Base-by-base conservation (phyloP, 2,797 vertebrate species). In the Liparis tanakae region DNA sequence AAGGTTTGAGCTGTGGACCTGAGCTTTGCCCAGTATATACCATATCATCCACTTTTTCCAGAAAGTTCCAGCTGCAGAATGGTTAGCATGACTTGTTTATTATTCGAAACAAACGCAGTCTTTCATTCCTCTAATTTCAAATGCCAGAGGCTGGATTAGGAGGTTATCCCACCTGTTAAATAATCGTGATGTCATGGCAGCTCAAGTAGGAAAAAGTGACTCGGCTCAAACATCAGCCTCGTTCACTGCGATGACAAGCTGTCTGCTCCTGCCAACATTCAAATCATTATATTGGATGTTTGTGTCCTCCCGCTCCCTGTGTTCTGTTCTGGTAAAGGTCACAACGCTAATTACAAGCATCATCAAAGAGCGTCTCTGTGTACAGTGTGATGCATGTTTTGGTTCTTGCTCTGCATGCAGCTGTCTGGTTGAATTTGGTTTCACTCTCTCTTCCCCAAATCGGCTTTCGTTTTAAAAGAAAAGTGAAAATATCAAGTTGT, bases 111-210 rank as follows among this genome's bases (percentile, higher is more conserved):
- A 92, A 89, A 89, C 84, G 83, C 62, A 75, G 63, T 56, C 64
- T 76, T 88, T 91, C 83, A 86, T 75, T 69, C 33, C 46, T 43
- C 60, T 71, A 41, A 67, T 74, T 75, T 30, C 25, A 63, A 69
- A 67, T 55, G 64, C 7, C 51, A 81, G 58, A 72, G 8, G 60
- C 72, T 51, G 69, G 69, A 75, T 62, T 84, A 67, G 65, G 69
- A 71, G 25, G 72, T 83, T 79, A 62, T 86, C 78, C 85, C 85
- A 93, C 89, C 90, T 90, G 90, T 87, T 90, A 79, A 56, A 76
- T 83, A 88, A 88, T 62, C 70, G 79, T 91, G 87, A 91, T 77
- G 83, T 89, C 84, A 87, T 78, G 72, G 77, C 63, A 64, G 63
- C 25, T 48, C 63, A 78, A 67, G 84, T 84, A 68, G 89, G 87